These are phyloP conservation scores for Girardinichthys multiradiatus DNA, from an alignment of 2,113 vertebrate genomes.

Conservation along the genomic window DNA sequence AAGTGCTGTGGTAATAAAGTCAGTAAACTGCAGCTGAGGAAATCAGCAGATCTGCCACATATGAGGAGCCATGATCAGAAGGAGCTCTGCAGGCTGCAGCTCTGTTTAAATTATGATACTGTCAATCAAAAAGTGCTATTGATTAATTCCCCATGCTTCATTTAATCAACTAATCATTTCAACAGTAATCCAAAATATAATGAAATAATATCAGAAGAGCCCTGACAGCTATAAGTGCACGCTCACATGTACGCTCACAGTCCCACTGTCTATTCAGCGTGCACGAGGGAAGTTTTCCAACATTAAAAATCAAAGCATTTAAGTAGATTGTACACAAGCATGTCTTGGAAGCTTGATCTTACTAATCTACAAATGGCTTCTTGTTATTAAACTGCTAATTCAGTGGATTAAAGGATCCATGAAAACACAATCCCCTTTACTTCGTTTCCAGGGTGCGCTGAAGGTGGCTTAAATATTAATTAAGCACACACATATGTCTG, in stretches of 20 bases:
- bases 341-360: slow-evolving; percentile 75
- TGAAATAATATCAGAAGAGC: slow-evolving; percentile 19
- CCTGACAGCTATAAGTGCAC: slow-evolving; percentile 1
- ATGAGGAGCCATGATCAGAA: neutral
- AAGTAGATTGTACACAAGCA: slow-evolving; percentile 78
- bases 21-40: neutral
- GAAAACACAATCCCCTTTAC: slow-evolving; percentile 76
- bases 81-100: slow-evolving; percentile 25
- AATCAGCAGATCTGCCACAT: slow-evolving; percentile 9
- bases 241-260: slow-evolving; percentile 2
- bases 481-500: slow-evolving; percentile 60
- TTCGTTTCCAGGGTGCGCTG: slow-evolving; percentile 64
- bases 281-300: slow-evolving; percentile 34
- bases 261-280: neutral
- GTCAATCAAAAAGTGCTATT: slow-evolving; percentile 35
- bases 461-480: slow-evolving; percentile 80
- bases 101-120: slow-evolving; percentile 20
- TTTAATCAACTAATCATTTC: slow-evolving; percentile 23
- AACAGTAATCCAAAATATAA: slow-evolving; percentile 28
- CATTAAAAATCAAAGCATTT: slow-evolving; percentile 74
- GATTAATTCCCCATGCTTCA: slow-evolving; percentile 19
- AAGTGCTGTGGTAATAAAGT: slow-evolving; percentile 7
- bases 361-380: slow-evolving; percentile 81
- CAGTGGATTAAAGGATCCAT: slow-evolving; percentile 77
- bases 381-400: slow-evolving; percentile 82